Conservation (phyloP, 2,797 vertebrate species). For the Falco cherrug region DNA sequence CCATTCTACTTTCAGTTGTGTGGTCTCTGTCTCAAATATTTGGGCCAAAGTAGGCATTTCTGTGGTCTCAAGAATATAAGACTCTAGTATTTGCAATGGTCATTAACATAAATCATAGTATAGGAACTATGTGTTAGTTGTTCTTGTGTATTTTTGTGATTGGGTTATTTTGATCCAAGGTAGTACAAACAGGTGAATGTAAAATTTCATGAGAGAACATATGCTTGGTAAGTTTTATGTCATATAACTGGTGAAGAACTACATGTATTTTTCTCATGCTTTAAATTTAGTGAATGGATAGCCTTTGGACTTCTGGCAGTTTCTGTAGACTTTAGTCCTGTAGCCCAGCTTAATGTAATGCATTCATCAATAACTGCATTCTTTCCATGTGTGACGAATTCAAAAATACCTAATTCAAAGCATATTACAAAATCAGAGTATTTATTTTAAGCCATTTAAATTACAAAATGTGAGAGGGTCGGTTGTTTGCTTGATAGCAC, state of each 20-base stretch:
- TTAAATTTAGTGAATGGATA: neutral
- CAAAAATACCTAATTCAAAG: neutral
- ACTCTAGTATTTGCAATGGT: neutral
- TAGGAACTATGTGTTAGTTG: neutral
- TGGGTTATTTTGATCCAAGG: neutral
- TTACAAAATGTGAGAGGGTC: neutral
- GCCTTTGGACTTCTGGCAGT: neutral
- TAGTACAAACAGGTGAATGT: neutral
- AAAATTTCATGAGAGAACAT: neutral
- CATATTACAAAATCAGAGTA: neutral
- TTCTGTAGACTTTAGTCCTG: neutral
- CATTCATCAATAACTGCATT: neutral
- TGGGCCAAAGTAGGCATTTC: neutral
- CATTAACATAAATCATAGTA: neutral
- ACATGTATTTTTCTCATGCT: neutral
- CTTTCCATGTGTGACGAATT: neutral
- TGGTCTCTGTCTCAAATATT: neutral
- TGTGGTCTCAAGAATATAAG: neutral
- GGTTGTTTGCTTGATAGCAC: neutral
- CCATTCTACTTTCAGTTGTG: neutral
- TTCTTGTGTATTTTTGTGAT: neutral
- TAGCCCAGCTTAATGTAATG: neutral
- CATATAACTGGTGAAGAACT: neutral
- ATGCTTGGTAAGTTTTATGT: neutral
- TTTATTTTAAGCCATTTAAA: neutral